A percentile compares a stretch with the other conserved stretches of the same genome.
These are phyloP conservation scores for Mobula birostris DNA, from an alignment of 2,113 vertebrate species.

Conservation along the genomic window DNA sequence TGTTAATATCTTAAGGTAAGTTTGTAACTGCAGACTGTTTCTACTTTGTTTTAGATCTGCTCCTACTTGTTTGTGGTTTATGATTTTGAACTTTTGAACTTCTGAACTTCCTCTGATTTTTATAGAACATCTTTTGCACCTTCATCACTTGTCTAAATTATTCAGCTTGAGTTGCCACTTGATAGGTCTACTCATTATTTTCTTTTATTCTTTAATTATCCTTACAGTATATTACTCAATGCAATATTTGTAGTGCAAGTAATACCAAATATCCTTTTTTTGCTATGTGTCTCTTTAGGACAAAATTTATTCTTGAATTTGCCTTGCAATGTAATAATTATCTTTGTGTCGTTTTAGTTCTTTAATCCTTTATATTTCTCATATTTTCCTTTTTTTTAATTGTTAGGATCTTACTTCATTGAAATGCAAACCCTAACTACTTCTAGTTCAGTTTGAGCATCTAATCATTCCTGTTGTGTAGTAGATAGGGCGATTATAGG, in stretches of 20 bases:
- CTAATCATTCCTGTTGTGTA: background rate
- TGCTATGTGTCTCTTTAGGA: background rate
- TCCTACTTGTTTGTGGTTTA: background rate
- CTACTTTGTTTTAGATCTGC: background rate
- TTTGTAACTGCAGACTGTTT: background rate
- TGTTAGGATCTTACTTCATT: background rate
- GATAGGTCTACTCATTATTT: background rate
- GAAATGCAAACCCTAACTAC: background rate
- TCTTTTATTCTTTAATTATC: background rate
- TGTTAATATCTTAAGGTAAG: background rate
- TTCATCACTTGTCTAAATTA: background rate
- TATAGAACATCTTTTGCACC: background rate
- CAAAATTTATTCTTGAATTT: background rate
- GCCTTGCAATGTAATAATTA: background rate
- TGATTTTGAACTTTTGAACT: background rate
- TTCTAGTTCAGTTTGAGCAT: background rate
- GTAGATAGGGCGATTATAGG: background rate
- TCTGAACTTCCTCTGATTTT: background rate
- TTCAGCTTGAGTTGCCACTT: background rate
- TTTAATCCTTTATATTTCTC: slow-evolving; percentile 5
- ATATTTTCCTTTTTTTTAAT: background rate
- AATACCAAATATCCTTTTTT: background rate
- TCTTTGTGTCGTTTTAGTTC: background rate
- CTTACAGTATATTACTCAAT: background rate
- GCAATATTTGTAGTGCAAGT: background rate